Evolutionary conservation across 1,140 invertebrate species (phyloP).

Genomic region (Drosophila kepulauana): DNA sequence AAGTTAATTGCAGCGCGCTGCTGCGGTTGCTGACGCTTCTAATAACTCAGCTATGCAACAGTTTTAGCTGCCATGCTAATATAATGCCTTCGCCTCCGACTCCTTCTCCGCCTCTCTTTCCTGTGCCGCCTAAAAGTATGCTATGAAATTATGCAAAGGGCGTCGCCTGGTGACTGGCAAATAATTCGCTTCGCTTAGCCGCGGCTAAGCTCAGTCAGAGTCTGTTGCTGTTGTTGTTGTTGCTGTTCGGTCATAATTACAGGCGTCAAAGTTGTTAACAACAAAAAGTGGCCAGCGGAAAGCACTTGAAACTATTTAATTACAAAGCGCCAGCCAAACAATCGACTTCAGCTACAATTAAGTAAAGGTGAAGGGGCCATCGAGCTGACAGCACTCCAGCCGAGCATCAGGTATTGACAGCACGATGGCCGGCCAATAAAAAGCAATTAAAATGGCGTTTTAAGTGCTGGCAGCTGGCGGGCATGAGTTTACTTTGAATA

Average conservation of each 20-base stretch:
- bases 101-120: neutral
- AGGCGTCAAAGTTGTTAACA: constrained; percentile 74
- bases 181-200: constrained; percentile 28
- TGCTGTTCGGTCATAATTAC: constrained; percentile 58
- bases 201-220: neutral
- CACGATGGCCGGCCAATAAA: constrained; percentile 23
- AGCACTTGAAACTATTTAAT: constrained; percentile 80
- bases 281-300: constrained; percentile 71
- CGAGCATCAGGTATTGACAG: constrained; percentile 43
- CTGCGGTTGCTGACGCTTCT: constrained; percentile 3
- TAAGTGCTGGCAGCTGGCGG: constrained; percentile 22
- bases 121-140: constrained; percentile 29
- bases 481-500: constrained; percentile 38
- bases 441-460: constrained; percentile 51
- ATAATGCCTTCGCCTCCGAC: constrained; percentile 16
- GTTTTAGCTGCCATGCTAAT: constrained; percentile 39
- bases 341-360: constrained; percentile 75
- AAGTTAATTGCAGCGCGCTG: constrained; percentile 60
- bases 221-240: neutral
- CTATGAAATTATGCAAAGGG: constrained; percentile 15
- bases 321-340: constrained; percentile 76
- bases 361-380: constrained; percentile 21
- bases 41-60: constrained; percentile 38
- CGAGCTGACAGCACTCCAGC: neutral
- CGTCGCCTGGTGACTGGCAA: constrained; percentile 16